Conservation (phyloP, 2,888 invertebrate genomes). For the Altica lythri region DNA sequence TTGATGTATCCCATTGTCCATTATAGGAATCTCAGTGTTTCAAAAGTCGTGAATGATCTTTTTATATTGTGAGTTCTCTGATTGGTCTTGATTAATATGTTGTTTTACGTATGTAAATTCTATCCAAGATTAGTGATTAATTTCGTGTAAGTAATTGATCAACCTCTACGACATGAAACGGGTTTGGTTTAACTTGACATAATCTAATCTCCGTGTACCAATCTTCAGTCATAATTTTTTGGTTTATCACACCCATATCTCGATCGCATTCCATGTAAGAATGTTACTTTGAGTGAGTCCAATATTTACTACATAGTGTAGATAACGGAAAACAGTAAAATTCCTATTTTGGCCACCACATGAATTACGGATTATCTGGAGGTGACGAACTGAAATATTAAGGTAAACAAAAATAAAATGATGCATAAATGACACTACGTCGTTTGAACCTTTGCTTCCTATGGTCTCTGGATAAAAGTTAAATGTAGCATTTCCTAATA, state of each 20-base stretch:
- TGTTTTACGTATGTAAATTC: slow-evolving; percentile 8
- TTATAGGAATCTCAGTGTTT: slow-evolving; percentile 3
- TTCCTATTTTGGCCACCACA: slow-evolving; percentile 11
- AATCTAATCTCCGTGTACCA: slow-evolving; percentile 21
- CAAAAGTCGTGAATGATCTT: slow-evolving; percentile 13
- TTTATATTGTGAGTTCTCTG: slow-evolving; percentile 18
- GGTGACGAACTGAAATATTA: no score
- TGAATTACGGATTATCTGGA: slow-evolving; percentile 14
- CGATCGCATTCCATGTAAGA: slow-evolving; percentile 23
- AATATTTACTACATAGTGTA: slow-evolving; percentile 22
- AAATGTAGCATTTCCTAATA: slow-evolving; percentile 9
- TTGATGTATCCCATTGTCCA: no score
- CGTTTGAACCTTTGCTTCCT: slow-evolving; percentile 9
- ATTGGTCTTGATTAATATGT: slow-evolving; percentile 12
- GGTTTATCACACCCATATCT: slow-evolving; percentile 22
- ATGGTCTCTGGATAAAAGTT: slow-evolving; percentile 13
- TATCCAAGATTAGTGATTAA: slow-evolving; percentile 14
- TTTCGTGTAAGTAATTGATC: slow-evolving; percentile 16
- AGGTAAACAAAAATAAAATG: slow-evolving; percentile 22
- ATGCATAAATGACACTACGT: slow-evolving; percentile 21
- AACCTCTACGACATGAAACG: slow-evolving; percentile 14
- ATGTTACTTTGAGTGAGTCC: slow-evolving; percentile 12
- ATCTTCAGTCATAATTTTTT: slow-evolving; percentile 20
- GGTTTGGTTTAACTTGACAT: slow-evolving; percentile 21
- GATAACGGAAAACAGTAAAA: slow-evolving; percentile 22